Evolutionary conservation across 2,113 vertebrate genomes (phyloP).

Genomic region (Chionis minor): DNA sequence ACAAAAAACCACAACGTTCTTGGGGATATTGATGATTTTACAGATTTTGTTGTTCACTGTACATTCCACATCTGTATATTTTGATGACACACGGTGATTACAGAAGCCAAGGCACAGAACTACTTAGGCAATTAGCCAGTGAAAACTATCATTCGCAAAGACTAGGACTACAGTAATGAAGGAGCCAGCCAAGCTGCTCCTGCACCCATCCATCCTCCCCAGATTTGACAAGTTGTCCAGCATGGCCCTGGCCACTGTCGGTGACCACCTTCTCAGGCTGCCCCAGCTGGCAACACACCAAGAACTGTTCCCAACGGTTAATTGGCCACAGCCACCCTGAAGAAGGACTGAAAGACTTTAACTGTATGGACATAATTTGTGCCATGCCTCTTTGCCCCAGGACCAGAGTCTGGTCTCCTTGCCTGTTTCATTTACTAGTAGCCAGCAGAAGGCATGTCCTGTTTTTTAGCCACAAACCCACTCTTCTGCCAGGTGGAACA

Average conservation of each 20-base stretch:
- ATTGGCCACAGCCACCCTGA: neutral
- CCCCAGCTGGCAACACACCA: rapidly evolving
- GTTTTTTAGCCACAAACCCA: neutral
- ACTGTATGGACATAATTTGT: neutral
- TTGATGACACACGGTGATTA: neutral
- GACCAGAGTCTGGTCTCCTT: neutral
- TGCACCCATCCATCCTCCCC: neutral
- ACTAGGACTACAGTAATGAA: neutral
- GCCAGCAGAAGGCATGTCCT: neutral
- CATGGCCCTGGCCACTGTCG: rapidly evolving
- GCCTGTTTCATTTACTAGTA: neutral
- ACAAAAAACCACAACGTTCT: neutral
- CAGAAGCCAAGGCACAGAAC: neutral
- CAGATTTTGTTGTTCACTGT: neutral
- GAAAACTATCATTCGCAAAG: neutral
- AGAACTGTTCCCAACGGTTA: neutral
- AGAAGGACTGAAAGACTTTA: neutral
- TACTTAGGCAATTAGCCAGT: neutral
- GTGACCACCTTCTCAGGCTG: neutral
- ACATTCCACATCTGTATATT: neutral
- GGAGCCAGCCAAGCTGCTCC: neutral
- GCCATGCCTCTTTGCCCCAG: neutral
- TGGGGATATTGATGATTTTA: neutral
- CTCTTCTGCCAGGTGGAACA: neutral
- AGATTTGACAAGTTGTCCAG: neutral